Evolutionary conservation across 1,140 invertebrate species (phyloP).

Genomic region (Globodera rostochiensis): DNA sequence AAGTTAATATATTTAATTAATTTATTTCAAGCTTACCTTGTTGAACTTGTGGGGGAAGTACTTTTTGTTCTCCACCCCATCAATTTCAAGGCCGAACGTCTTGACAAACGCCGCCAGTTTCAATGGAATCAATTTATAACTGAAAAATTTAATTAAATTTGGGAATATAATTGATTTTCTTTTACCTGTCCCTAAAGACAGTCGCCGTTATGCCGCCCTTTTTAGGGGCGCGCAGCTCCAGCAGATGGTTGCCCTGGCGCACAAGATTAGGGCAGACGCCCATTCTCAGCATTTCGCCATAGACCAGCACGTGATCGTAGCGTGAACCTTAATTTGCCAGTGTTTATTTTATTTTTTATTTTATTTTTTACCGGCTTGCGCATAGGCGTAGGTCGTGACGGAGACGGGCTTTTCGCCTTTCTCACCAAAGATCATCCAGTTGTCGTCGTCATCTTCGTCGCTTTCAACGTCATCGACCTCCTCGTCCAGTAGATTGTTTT

Average conservation of each 20-base stretch:
- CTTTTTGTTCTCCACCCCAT: neutral
- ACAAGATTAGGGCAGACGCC: neutral
- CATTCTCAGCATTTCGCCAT: neutral
- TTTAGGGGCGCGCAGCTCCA: neutral
- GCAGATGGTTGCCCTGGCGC: neutral
- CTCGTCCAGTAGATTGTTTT: neutral
- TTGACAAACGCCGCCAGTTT: neutral
- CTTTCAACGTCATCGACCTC: neutral
- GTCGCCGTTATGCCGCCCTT: too few relatives aligned
- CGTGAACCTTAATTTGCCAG: neutral
- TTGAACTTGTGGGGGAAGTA: neutral
- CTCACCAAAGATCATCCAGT: neutral
- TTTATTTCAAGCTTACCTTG: neutral
- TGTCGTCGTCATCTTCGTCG: neutral
- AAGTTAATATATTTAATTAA: too few relatives aligned
- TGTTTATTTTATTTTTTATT: neutral
- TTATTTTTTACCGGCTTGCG: neutral
- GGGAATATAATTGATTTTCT: too few relatives aligned
- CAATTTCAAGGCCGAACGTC: neutral
- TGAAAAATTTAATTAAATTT: too few relatives aligned
- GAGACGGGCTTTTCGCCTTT: too few relatives aligned
- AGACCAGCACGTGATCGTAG: neutral
- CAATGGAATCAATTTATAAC: neutral
- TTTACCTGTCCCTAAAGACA: too few relatives aligned
- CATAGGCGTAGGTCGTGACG: too few relatives aligned